Evolutionary conservation across 2,888 invertebrate genomes (phyloP).

Genomic region (Holacanthella duospinosa): DNA sequence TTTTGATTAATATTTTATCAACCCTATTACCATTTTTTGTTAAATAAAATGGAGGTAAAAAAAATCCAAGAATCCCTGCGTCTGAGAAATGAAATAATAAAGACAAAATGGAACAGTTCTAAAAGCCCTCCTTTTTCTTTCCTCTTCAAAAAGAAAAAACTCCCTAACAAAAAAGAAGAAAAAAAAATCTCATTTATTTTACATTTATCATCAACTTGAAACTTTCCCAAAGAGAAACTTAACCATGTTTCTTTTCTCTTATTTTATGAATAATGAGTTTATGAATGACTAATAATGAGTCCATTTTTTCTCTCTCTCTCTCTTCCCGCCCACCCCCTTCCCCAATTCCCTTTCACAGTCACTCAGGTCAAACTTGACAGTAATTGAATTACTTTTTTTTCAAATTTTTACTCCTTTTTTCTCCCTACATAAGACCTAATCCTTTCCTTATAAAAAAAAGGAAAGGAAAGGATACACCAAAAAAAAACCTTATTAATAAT

Average conservation of each 20-base stretch:
- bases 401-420: neutral
- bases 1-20: no score
- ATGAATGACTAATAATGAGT: neutral
- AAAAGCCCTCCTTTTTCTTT: no score
- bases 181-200: constrained; percentile 21
- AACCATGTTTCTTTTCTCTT: neutral
- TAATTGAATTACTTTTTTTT: constrained; percentile 27
- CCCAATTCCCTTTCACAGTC: constrained; percentile 12
- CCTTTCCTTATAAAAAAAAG: no score
- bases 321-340: neutral
- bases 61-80: no score
- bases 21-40: no score
- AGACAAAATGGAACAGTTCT: no score
- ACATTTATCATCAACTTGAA: constrained; percentile 14
- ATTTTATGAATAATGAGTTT: constrained; percentile 7
- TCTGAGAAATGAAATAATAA: no score
- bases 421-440: no score
- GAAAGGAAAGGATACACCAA: no score
- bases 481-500: constrained; percentile 36
- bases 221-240: neutral
- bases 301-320: neutral
- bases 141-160: no score
- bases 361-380: constrained; percentile 24
- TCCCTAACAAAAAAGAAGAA: neutral
- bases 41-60: no score